phyloP scores from a whole-genome alignment of 2,888 invertebrate genomes.

The Hanleya hanleyi region DNA sequence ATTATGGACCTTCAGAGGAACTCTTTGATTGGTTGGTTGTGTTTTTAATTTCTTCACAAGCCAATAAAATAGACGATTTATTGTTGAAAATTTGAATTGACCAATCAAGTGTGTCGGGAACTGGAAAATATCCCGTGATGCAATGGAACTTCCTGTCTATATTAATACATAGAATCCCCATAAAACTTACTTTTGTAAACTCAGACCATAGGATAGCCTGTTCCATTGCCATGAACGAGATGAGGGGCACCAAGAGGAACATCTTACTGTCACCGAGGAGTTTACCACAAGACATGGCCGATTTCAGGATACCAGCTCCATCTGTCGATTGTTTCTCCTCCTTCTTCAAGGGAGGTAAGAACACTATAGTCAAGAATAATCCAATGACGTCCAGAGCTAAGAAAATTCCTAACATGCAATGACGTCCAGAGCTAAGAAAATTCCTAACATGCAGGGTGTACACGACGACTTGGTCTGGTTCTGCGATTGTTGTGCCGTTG shows the following conservation, averaged over 20 bases:
- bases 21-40: too few species aligned
- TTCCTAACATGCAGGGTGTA: conserved; percentile 57
- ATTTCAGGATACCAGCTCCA: conserved; percentile 30
- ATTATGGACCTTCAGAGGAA: too few species aligned
- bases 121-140: too few species aligned
- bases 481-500: conserved; percentile 38
- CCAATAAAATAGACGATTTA: too few species aligned
- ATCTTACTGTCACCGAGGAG: conserved; percentile 48
- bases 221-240: conserved; percentile 63
- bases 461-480: conserved; percentile 47
- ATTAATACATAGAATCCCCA: too few species aligned
- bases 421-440: conserved; percentile 54
- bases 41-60: too few species aligned
- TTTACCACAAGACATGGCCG: conserved; percentile 45
- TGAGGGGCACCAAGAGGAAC: conserved; percentile 61
- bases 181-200: conserved; percentile 65
- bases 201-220: conserved; percentile 65
- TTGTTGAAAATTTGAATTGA: too few species aligned
- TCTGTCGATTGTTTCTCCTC: conserved; percentile 28
- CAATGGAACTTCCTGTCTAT: too few species aligned
- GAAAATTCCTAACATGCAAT: conserved; percentile 59
- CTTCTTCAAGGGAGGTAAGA: conserved; percentile 49
- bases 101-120: too few species aligned
- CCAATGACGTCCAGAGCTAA: conserved; percentile 56
- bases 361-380: conserved; percentile 46